Conservation (phyloP, 30 jellyfish, hydroid and myxozoan species). For the Morbakka virulenta region DNA sequence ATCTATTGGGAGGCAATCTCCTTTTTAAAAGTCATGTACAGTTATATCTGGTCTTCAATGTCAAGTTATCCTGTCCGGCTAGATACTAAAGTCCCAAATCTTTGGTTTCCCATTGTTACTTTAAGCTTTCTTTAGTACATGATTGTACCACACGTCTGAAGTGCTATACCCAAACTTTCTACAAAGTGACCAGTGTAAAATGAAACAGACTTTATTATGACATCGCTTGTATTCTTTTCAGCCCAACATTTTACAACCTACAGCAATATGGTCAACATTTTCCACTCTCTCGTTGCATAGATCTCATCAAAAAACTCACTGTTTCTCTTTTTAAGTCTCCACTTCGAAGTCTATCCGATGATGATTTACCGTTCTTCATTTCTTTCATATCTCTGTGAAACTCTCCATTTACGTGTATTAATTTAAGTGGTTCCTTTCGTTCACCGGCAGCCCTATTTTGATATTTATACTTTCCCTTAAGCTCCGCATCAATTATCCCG, state of each 20-base stretch:
- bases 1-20: too few species aligned
- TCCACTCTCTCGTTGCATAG: too few species aligned
- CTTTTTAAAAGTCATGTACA: too few species aligned
- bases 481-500: constrained; percentile 27
- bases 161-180: too few species aligned
- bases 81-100: too few species aligned
- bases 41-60: too few species aligned
- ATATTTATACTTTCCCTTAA: constrained; percentile 20
- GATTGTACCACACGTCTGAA: constrained; percentile 40
- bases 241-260: too few species aligned
- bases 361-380: constrained; percentile 25
- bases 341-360: constrained; percentile 35
- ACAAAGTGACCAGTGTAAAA: constrained; percentile 25
- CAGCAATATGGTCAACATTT: too few species aligned
- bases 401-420: constrained; percentile 3
- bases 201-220: constrained; percentile 32
- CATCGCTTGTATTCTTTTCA: too few species aligned
- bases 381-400: constrained; percentile 22
- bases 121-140: constrained; percentile 5
- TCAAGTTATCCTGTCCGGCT: too few species aligned
- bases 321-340: constrained; percentile 30
- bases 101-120: not conserved
- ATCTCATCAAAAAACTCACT: constrained; percentile 4
- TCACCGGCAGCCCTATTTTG: constrained; percentile 24
- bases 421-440: constrained; percentile 20